Evolutionary conservation across 2,888 invertebrate species (phyloP), one percentile per base, ranked within the genome.

Genomic region (Athalia circularis): DNA sequence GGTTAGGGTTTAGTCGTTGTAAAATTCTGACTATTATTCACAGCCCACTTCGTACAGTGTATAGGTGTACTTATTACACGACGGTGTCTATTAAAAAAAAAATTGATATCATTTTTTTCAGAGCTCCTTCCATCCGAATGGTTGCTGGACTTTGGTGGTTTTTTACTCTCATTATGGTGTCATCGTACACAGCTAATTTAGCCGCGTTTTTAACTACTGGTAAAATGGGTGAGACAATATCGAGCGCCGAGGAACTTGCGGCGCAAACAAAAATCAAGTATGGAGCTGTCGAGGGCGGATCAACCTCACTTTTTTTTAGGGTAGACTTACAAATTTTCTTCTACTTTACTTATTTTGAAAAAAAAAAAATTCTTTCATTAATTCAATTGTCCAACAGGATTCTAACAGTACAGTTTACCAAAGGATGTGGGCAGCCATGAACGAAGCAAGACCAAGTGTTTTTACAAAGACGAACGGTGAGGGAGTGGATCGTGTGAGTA

Each of bases 251-350:
- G 87, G 99, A 99, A 90, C 92, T 99, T 75, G 97, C 98, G 45
- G 97, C 97, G 87, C 99, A 99, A 91, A 98, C 97, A 0, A 96
- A 97, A 90, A 99, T 99, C 85, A 98, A 98, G 90, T 99, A 99
- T 89, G 99, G 99, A 0, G 96, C 97, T 5, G 91, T 98, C n/a
- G 93, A 93, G 81, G 97, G 96, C 62, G 99, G 99, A 72, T 97
- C 98, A 0, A 99, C 99, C 0, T 96, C 96, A 64, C 95, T 96
- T 8, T 99, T 99, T 91, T 99, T 99, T 89, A 94, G 96, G 92
- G 99, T 98, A 91, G 91, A 15, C 9, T 78, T 59, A 48, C 5
- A 57, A 8, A 15, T 6, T 68, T 65, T 65, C 59, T 65, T 48
- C 45, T n/a, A 9, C 9, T 9, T 54, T 29, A 29, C 0, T 29